These are phyloP conservation scores for Bos indicus DNA, from an alignment of 2,113 vertebrate species.

Conservation along the genomic window DNA sequence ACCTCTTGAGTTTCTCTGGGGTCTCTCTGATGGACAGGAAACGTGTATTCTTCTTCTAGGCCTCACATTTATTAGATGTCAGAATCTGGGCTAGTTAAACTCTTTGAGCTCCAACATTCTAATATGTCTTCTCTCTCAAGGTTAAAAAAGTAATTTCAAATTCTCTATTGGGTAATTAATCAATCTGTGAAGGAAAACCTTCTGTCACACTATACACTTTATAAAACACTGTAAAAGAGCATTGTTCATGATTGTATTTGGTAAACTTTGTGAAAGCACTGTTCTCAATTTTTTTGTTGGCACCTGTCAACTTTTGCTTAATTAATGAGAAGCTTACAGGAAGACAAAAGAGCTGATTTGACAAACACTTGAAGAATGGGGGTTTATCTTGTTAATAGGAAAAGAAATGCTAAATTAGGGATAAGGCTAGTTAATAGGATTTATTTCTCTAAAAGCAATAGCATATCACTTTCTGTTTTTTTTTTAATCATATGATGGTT, in stretches of 20 bases:
- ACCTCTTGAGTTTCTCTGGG: neutral
- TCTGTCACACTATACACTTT: neutral
- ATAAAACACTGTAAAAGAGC: neutral
- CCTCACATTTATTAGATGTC: neutral
- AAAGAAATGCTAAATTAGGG: neutral
- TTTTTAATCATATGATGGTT: neutral
- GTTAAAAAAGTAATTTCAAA: neutral
- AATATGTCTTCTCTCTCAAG: neutral
- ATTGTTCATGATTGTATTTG: neutral
- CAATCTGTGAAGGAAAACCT: neutral
- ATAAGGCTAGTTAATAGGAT: neutral
- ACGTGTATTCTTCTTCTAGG: neutral
- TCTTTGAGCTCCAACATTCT: neutral
- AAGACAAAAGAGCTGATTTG: slow-evolving; percentile 4
- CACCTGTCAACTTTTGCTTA: neutral
- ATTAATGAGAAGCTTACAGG: neutral
- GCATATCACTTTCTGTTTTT: neutral
- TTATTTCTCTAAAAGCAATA: neutral
- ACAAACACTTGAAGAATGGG: neutral
- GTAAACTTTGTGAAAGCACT: neutral
- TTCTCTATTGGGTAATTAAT: neutral
- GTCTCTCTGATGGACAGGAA: neutral
- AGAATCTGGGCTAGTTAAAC: neutral
- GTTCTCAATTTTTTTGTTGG: neutral
- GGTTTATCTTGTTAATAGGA: neutral